phyloP scores from a whole-genome alignment of 1,140 invertebrate species.

The Drosophila repletoides region DNA sequence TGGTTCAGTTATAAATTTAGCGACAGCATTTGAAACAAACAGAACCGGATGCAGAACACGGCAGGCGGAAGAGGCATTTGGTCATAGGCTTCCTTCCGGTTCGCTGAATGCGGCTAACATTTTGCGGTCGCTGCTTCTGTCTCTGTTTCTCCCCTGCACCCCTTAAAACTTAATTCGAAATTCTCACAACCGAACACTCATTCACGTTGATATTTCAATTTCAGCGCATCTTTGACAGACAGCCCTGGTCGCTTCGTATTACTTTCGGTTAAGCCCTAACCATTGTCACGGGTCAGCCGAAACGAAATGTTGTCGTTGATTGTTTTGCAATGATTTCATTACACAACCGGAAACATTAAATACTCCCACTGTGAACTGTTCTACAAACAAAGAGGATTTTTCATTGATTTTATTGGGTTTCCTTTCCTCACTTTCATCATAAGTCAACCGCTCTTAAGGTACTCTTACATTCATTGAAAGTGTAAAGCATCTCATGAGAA shows the following conservation, averaged over 20 bases:
- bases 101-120: slow-evolving; percentile 66
- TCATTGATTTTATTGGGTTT: no score
- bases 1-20: slow-evolving; percentile 33
- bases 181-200: slow-evolving; percentile 31
- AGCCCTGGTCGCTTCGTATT: slow-evolving; percentile 14
- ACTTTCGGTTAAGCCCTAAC: slow-evolving; percentile 1
- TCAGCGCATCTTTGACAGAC: slow-evolving; percentile 37
- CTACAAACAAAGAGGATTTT: background rate
- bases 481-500: no score
- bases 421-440: no score
- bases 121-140: slow-evolving; percentile 47
- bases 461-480: no score
- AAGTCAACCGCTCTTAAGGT: no score
- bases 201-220: slow-evolving; percentile 59
- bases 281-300: slow-evolving; percentile 7
- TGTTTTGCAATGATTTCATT: slow-evolving; percentile 34
- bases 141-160: slow-evolving; percentile 1
- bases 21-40: slow-evolving; percentile 39
- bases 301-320: slow-evolving; percentile 8
- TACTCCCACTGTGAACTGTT: background rate
- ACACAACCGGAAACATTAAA: slow-evolving; percentile 24
- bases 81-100: slow-evolving; percentile 68
- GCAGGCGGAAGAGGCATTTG: slow-evolving; percentile 64
- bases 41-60: slow-evolving; percentile 40
- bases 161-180: slow-evolving; percentile 53